phyloP scores from a whole-genome alignment of 2,113 vertebrate species.

The Anarhynchus alexandrinus region DNA sequence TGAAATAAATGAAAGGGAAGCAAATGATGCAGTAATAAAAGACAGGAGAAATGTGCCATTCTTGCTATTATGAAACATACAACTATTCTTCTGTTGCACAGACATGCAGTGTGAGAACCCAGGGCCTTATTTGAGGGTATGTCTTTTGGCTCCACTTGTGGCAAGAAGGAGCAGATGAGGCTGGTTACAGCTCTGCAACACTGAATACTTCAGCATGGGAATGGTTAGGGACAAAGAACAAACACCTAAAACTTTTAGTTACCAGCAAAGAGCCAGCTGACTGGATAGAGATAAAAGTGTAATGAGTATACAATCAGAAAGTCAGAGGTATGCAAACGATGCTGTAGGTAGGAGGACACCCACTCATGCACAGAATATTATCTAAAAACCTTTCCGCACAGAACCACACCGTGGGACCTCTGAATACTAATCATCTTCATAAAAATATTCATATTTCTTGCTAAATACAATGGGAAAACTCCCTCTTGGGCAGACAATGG shows the following conservation, averaged over 20 bases:
- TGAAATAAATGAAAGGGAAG: not conserved
- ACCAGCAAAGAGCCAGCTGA: not conserved
- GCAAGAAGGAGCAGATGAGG: not conserved
- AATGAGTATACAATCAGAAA: not conserved
- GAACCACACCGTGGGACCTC: not conserved
- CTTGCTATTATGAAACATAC: not conserved
- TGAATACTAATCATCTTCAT: not conserved
- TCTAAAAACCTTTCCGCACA: accelerated
- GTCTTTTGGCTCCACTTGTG: not conserved
- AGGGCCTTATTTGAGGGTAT: accelerated
- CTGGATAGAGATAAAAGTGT: not conserved
- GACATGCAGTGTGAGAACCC: not conserved
- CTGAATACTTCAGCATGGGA: not conserved
- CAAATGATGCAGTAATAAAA: not conserved
- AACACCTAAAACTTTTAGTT: not conserved
- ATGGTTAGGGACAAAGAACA: not conserved
- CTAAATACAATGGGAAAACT: not conserved
- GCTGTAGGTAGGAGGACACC: not conserved
- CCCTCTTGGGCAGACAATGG: not conserved
- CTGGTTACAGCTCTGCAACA: not conserved
- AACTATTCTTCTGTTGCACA: not conserved
- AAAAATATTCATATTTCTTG: not conserved
- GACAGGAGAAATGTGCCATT: not conserved
- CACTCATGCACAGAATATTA: too few relatives aligned
- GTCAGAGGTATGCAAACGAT: accelerated